Conservation (phyloP, 1,140 invertebrate species). For the Ceratoteleas bidentatus region DNA sequence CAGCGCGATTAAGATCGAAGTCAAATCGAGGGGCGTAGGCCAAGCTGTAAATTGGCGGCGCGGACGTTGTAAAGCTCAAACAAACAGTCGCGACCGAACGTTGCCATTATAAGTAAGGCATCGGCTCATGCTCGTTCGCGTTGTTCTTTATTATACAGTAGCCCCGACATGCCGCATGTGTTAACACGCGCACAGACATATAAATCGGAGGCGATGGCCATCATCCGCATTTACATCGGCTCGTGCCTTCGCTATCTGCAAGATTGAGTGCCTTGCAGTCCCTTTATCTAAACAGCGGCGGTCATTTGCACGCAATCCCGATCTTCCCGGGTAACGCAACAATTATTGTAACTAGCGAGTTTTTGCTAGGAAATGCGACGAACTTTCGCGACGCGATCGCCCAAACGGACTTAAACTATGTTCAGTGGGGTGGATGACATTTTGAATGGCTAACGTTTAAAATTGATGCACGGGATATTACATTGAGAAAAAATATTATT, state of each 20-base stretch:
- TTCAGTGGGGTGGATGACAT: too few species aligned
- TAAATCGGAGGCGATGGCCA: conserved; percentile 10
- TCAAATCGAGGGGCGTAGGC: neutral
- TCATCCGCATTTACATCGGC: conserved; percentile 50
- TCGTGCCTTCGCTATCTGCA: conserved; percentile 51
- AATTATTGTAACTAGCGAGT: conserved; percentile 38
- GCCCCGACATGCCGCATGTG: neutral
- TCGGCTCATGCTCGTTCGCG: conserved; percentile 19
- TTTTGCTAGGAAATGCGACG: conserved; percentile 27
- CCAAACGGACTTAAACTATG: conserved; percentile 18
- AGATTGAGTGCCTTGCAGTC: conserved; percentile 49
- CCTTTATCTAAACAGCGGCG: conserved; percentile 50
- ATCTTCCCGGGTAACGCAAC: conserved; percentile 40
- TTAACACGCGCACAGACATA: neutral
- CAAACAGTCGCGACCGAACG: neutral
- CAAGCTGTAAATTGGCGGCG: conserved; percentile 14
- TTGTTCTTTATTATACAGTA: conserved; percentile 37
- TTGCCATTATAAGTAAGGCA: conserved; percentile 27
- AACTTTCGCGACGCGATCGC: conserved; percentile 15
- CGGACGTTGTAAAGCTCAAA: conserved; percentile 12
- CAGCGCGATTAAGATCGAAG: neutral
- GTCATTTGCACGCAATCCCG: conserved; percentile 54
- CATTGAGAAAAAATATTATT: too few species aligned
- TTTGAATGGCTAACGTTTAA: too few species aligned
- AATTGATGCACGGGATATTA: too few species aligned